Base-by-base conservation (phyloP, 2,797 vertebrate genomes). In the Sebastiscus tertius region DNA sequence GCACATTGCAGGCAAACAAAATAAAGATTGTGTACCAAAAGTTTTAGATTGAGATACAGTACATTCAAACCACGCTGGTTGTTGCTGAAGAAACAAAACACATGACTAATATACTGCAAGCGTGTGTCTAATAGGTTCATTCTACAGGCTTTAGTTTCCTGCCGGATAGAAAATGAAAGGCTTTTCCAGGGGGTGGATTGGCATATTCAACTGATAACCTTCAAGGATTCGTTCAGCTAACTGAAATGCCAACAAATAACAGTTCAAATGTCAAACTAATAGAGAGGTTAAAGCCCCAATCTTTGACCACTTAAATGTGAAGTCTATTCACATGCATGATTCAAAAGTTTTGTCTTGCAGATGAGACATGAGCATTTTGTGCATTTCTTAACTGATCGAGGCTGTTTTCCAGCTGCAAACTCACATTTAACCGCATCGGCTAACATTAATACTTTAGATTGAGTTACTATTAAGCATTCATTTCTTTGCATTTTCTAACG, bases 191-290 rank as follows among this genome's bases (percentile, higher is more conserved):
- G 72, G 49, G 55, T 65, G 34, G 66, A 75, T 12, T 75, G 61
- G 42, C 59, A 83, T 63, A 65, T 71, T 64, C 56, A 69, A 68
- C 54, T 72, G 60, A 59, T 64, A 78, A 83, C 73, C 71, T 65
- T 88, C 31, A 33, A 63, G 49, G 75, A 74, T 56, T 66, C 11
- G 3, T 66, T 49, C 75, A 73, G 75, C 27, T 79, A 75, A 85
- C 62, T 82, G 77, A 90, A 89, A 90, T 79, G 80, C 58, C 83
- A 81, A 46, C 63, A 85, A 74, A 81, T 62, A 71, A 75, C 63
- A 58, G 42, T 76, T 81, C 24, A 87, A 87, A 90, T 84, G 72
- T 86, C 87, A 81, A 61, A 13, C 79, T 73, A 69, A 81, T 65
- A 55, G 22, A 84, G 68, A 73, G n/a, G 65, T 80, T 64, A 61